Base-by-base conservation (phyloP, 2,888 invertebrate species). In the Tetropium fuscum region DNA sequence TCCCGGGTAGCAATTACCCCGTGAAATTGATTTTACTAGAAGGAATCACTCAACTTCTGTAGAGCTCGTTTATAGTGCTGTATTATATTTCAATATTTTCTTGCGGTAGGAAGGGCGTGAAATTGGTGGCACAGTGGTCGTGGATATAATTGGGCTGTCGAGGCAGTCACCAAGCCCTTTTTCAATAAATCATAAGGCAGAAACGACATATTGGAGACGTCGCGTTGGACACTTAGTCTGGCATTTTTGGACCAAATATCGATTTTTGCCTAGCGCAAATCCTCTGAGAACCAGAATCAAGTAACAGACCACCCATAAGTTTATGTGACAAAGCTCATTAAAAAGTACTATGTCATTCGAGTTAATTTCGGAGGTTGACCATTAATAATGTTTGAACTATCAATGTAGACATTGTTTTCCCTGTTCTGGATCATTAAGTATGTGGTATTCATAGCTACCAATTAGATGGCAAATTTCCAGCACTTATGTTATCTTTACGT, bases 121-220 rank as follows among this genome's bases (percentile, higher is more conserved):
- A 27, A 45, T 45, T 18, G 41, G 36, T 8, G 16, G 25, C 8
- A 10, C 54, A 13, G 27, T 20, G 44, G 30, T 18, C 44, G 10
- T 8, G 44, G 19, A 22, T 38, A 30, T 54, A 54, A 51, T 45
- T 25, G 54, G 45, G 38, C 54, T 54, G 54, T 54, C 53, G 34
- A 44, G 25, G 20, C 13, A 19, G 27, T 22, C 32, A 8, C 36
- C 38, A 18, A 25, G 36, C 34, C 38, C 43, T 47, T 45, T 16
- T 38, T 27, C 36, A 38, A 54, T 54, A 54, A 54, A 54, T 54
- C 54, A 54, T 40, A 47, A 20, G 40, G 11, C 40, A 7, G 18
- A 25, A 22, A n/a, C 22, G 36, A 32, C 22, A 15, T 51, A 25
- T 40, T 38, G 51, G 40, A 38, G 40, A 32, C 36, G 34, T 36